phyloP scores from a whole-genome alignment of 2,888 invertebrate species.

The Ectemnius lituratus region DNA sequence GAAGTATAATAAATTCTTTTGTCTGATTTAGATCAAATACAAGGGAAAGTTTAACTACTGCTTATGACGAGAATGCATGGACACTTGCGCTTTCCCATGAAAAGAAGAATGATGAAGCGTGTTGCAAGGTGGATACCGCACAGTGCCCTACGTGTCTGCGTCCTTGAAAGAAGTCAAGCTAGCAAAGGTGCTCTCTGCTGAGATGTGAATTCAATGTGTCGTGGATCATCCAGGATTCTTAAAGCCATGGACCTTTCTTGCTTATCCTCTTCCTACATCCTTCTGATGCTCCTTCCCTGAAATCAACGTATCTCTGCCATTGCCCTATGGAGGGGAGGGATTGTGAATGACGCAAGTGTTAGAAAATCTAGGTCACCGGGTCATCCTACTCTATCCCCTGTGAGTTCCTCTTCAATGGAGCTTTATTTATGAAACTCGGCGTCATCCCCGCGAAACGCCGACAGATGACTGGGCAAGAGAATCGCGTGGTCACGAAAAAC shows the following conservation, averaged over 20 bases:
- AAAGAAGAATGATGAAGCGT: too few relatives aligned
- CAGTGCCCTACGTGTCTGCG: constrained; percentile 15
- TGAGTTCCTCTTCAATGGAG: constrained; percentile 72
- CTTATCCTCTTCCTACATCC: constrained; percentile 24
- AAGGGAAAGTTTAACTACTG: too few relatives aligned
- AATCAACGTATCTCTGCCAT: constrained; percentile 54
- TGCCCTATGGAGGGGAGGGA: constrained; percentile 64
- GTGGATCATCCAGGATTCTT: too few relatives aligned
- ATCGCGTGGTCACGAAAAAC: background rate
- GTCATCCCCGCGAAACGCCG: constrained; percentile 30
- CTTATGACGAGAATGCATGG: too few relatives aligned
- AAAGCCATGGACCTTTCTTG: constrained; percentile 14
- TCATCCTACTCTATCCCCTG: constrained; percentile 70
- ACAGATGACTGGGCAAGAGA: too few relatives aligned
- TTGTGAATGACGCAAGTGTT: constrained; percentile 77
- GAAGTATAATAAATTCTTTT: too few relatives aligned
- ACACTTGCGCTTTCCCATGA: too few relatives aligned
- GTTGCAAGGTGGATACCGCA: too few relatives aligned
- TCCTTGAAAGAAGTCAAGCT: constrained; percentile 52
- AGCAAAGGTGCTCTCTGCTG: constrained; percentile 29
- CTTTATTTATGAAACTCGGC: constrained; percentile 72
- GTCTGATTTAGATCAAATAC: too few relatives aligned
- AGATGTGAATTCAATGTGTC: background rate
- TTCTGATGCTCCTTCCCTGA: constrained; percentile 28
- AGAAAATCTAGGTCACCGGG: constrained; percentile 75